A percentile compares a stretch with the other conserved stretches of the same genome.
These are phyloP conservation scores for Manis javanica DNA, from an alignment of 2,797 vertebrate genomes.

Conservation along the genomic window DNA sequence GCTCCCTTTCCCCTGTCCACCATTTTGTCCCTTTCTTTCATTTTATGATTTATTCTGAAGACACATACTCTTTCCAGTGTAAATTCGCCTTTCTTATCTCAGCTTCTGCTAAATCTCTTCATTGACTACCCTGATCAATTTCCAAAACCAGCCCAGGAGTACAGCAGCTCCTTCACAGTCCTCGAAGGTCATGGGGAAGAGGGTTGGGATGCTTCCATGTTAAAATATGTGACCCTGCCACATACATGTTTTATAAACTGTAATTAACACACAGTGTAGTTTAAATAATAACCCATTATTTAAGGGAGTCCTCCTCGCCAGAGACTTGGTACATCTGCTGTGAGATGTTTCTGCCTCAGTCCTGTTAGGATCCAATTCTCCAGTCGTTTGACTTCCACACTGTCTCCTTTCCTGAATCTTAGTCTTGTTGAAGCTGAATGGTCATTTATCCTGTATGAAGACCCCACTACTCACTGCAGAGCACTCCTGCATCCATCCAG, in stretches of 20 bases:
- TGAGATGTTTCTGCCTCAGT: not conserved
- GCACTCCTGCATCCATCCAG: not conserved
- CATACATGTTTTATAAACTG: not conserved
- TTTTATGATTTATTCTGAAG: not conserved
- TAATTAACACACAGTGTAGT: not conserved
- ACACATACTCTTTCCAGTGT: not conserved
- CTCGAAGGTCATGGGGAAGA: not conserved
- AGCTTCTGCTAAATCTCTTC: not conserved
- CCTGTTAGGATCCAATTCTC: not conserved
- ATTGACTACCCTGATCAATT: not conserved
- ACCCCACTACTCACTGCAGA: not conserved
- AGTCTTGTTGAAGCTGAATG: not conserved
- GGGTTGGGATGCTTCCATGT: fast-evolving
- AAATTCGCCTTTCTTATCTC: not conserved
- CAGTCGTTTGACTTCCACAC: not conserved
- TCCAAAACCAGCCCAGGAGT: not conserved
- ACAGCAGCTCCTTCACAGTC: not conserved
- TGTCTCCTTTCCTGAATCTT: not conserved
- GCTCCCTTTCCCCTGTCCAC: not conserved
- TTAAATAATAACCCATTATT: not conserved
- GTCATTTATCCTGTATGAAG: not conserved
- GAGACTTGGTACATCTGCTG: not conserved
- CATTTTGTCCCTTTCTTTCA: not conserved
- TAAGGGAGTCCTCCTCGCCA: not conserved
- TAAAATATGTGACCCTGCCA: not conserved